Base-by-base conservation (phyloP, 2,888 invertebrate genomes). In the Phyllotreta striolata region DNA sequence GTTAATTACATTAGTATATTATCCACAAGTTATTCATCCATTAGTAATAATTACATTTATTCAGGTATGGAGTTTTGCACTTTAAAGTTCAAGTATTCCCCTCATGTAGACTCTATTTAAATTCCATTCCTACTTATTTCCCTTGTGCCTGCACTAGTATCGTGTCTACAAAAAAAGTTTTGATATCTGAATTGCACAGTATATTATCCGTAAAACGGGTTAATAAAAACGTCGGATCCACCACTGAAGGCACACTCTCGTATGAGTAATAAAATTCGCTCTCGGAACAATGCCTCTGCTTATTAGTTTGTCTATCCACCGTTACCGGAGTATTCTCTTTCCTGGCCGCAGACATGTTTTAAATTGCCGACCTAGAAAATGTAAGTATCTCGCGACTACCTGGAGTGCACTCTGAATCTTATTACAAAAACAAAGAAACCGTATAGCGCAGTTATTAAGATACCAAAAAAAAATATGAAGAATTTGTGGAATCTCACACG, bases 301-400 rank as follows among this genome's bases (percentile, higher is more conserved):
- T 58, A 58, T 58, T 58, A 58, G 58, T 51, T 35, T 40, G 58
- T 58, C 47, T n/a, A 12, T 39, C 41, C 38, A 41, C n/a, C 14
- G 14, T 24, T 3, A 24, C 46, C 44, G 24, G 39, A 57, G 51
- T 51, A 58, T 41, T 40, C 49, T 24, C 34, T 38, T 37, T 9
- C 47, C 39, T 49, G 39, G 41, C 51, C 58, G 34, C 51, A 51
- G 58, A 58, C 58, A 49, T 49, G 40, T 58, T 58, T 58, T 12
- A 51, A 58, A 58, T 58, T 58, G 44, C 49, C 47, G 47, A 38
- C 47, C 47, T 47, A 57, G 57, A 57, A 58, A 47, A 34, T 49
- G 35, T 58, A 10, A 49, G 51, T 8, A 14, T 47, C 57, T 57
- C 12, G 38, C 39, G n/a, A 38, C 46, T 38, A 43, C 9, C 47